A percentile compares a stretch with the other conserved stretches of the same genome.
Conservation (phyloP, 1,140 invertebrate species). For the Drosophila gunungcola region DNA sequence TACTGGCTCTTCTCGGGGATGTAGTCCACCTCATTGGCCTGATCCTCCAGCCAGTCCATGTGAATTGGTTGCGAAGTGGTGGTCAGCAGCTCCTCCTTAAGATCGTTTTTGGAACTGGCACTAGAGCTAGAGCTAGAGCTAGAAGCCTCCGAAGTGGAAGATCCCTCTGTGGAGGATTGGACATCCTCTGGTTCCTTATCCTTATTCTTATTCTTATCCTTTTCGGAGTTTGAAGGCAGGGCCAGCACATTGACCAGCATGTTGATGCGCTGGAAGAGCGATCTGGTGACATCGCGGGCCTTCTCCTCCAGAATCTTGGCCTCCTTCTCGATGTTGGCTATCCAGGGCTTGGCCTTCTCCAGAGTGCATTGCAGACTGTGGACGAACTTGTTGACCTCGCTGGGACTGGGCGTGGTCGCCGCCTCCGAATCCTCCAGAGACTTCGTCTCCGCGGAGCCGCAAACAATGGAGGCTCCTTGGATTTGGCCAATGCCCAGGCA, state of each 20-base stretch:
- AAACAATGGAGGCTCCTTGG: slow-evolving; percentile 54
- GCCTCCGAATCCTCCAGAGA: slow-evolving; percentile 4
- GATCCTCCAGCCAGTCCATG: slow-evolving; percentile 36
- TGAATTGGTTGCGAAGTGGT: slow-evolving; percentile 12
- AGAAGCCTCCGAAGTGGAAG: neutral
- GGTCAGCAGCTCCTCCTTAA: slow-evolving; percentile 19
- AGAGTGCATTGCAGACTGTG: slow-evolving; percentile 70
- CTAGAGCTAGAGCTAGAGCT: neutral
- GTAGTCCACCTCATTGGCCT: slow-evolving; percentile 34
- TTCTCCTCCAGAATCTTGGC: slow-evolving; percentile 69
- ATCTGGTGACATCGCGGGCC: slow-evolving; percentile 50
- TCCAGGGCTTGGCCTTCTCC: slow-evolving; percentile 77
- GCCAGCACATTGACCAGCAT: slow-evolving; percentile 41
- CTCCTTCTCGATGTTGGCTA: slow-evolving; percentile 73
- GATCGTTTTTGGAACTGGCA: neutral
- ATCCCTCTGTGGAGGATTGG: neutral
- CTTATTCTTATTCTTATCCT: slow-evolving; percentile 14
- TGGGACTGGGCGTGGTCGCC: slow-evolving; percentile 41
- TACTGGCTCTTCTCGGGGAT: slow-evolving; percentile 10
- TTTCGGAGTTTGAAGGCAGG: slow-evolving; percentile 1
- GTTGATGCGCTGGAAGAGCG: slow-evolving; percentile 46
- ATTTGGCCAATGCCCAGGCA: slow-evolving; percentile 25
- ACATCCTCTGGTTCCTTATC: slow-evolving; percentile 2
- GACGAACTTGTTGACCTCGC: slow-evolving; percentile 72
- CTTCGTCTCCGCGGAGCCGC: slow-evolving; percentile 40